Evolutionary conservation across 1,140 invertebrate genomes (phyloP).

Genomic region (Hylaeus volcanicus): DNA sequence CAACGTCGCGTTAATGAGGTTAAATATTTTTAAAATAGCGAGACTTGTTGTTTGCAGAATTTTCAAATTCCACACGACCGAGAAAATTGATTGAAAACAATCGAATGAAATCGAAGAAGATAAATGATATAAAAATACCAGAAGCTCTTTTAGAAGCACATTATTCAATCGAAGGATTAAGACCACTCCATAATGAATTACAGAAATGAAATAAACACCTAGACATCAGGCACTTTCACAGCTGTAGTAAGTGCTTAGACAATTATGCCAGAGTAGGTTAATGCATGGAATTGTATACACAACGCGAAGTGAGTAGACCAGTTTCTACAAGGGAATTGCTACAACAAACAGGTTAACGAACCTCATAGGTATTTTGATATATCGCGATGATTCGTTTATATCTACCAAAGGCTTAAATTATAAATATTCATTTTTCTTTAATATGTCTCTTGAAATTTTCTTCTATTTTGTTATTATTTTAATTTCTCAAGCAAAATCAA

Average conservation of each 20-base stretch:
- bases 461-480: no score
- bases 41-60: no score
- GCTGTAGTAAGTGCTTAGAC: neutral
- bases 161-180: no score
- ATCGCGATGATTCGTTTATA: neutral
- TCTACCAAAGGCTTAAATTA: neutral
- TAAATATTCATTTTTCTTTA: no score
- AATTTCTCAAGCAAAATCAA: no score
- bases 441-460: no score
- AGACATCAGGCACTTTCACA: neutral
- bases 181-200: neutral
- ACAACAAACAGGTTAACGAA: neutral
- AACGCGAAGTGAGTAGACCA: constrained; percentile 3
- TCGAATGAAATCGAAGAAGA: neutral
- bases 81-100: neutral
- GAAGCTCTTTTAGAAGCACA: neutral
- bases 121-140: neutral
- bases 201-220: neutral
- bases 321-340: constrained; percentile 18
- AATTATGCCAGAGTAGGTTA: constrained; percentile 18
- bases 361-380: neutral
- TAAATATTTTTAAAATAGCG: constrained; percentile 7
- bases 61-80: neutral
- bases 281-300: constrained; percentile 3
- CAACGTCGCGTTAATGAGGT: neutral